These are phyloP conservation scores for Pollenia griseotomentosa DNA, from an alignment of 2,888 invertebrate genomes.

Conservation along the genomic window DNA sequence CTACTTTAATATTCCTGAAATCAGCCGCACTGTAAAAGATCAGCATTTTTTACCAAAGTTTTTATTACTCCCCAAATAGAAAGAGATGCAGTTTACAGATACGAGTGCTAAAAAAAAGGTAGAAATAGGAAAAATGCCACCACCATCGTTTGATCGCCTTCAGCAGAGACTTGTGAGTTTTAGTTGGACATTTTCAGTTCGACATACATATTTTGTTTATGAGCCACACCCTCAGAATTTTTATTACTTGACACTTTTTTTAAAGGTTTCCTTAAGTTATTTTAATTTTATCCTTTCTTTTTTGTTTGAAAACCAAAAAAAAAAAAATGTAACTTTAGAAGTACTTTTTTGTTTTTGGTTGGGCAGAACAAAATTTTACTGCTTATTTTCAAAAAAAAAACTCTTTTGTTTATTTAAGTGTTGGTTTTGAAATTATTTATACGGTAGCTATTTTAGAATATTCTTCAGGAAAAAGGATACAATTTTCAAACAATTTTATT, in stretches of 20 bases:
- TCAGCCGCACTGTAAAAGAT: slow-evolving; percentile 56
- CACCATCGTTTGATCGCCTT: slow-evolving; percentile 18
- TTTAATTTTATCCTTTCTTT: slow-evolving; percentile 17
- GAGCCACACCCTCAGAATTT: slow-evolving; percentile 69
- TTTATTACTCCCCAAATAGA: slow-evolving; percentile 31
- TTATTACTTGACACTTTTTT: slow-evolving; percentile 58
- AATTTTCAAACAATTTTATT: slow-evolving; percentile 34
- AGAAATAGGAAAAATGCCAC: slow-evolving; percentile 42
- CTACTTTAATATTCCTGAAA: neutral
- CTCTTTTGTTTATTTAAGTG: slow-evolving; percentile 43
- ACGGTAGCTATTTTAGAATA: slow-evolving; percentile 37
- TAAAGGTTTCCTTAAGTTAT: neutral
- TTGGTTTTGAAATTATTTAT: slow-evolving; percentile 58
- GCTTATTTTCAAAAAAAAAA: slow-evolving; percentile 41
- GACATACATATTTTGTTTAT: slow-evolving; percentile 42
- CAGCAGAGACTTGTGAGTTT: slow-evolving; percentile 5
- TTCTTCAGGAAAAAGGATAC: slow-evolving; percentile 27
- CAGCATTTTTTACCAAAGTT: slow-evolving; percentile 33
- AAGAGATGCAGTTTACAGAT: slow-evolving; percentile 31
- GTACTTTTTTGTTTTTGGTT: neutral
- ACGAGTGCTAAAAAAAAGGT: slow-evolving; percentile 36
- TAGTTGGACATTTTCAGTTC: slow-evolving; percentile 27
- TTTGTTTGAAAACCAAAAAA: slow-evolving; percentile 3
- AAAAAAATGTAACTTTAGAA: neutral
- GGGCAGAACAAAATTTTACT: slow-evolving; percentile 56